Percentiles rank a stretch among this genome's conserved stretches.
Conservation (phyloP, 2,113 vertebrate genomes). For the Canis aureus region DNA sequence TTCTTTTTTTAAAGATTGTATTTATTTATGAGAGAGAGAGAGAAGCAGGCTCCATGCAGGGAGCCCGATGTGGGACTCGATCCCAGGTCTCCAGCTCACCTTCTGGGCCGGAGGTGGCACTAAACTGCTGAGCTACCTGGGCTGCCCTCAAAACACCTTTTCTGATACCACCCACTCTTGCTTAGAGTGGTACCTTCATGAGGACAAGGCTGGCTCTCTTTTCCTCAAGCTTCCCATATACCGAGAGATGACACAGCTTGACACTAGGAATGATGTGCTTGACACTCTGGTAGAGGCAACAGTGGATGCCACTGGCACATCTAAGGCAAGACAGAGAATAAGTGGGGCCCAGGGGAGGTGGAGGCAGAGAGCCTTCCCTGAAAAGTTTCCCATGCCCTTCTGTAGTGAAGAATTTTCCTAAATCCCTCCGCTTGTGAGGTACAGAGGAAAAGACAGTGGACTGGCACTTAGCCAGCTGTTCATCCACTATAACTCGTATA, state of each 20-base stretch:
- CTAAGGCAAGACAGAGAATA: background rate
- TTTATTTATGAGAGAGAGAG: too few species aligned
- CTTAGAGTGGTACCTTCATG: background rate
- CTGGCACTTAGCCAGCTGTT: background rate
- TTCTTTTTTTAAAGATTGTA: background rate
- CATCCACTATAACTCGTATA: background rate
- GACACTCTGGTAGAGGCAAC: background rate
- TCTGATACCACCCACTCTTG: background rate
- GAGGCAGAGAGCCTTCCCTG: background rate
- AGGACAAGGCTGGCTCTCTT: background rate
- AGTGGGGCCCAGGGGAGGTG: too few species aligned
- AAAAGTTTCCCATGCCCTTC: background rate
- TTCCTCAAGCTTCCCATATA: background rate
- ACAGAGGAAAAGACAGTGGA: background rate
- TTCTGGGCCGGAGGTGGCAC: too few species aligned
- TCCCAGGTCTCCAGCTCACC: too few species aligned
- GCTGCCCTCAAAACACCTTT: background rate
- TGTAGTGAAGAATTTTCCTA: background rate
- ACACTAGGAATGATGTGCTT: too few species aligned
- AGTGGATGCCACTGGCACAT: background rate
- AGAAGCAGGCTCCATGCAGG: too few species aligned
- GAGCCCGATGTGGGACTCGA: too few species aligned
- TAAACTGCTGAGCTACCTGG: too few species aligned
- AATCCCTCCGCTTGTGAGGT: too few species aligned
- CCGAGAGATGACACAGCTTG: background rate